Base-by-base conservation (phyloP, 1,140 invertebrate genomes). In the Batillaria attramentaria region DNA sequence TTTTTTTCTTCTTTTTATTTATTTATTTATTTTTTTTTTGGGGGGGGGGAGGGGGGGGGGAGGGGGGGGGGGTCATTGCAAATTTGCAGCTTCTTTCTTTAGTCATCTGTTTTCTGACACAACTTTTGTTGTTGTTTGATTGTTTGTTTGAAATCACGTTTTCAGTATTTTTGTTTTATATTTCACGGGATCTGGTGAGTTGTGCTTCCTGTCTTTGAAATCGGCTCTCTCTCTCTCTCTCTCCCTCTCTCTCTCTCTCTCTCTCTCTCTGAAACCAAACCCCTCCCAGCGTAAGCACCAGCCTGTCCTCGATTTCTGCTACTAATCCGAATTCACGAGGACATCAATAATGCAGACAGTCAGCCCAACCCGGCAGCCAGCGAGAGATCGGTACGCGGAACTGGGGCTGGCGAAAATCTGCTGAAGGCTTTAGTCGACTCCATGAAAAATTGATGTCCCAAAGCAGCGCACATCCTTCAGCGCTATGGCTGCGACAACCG, bases 391-490 rank as follows among this genome's bases (percentile, higher is more conserved):
- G 24, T 4, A 24, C 57, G 24, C 5, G 24, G 57, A 24, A n/a
- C n/a, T n/a, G n/a, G n/a, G n/a, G 31, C 20, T 60, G 24, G 24
- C 20, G 57, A 6, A 60, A 60, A 60, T 60, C 57, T 20, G 57
- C 57, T 60, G 24, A 6, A 4, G 57, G 57, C 24, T n/a, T 8
- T 60, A 8, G 57, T 60, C 31, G 24, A 4, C 24, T 39, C 16
- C 39, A 70, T 70, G 13, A 39, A 70, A 42, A 42, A 70, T 70
- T 70, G 35, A 70, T 70, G 68, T 42, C 68, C 37, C 37, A 35
- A 37, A 42, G 28, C 68, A 70, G 68, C 33, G 68, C 28, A 18
- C 37, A n/a, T 70, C 37, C 42, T 41, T 42, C 24, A 33, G 42
- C 35, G 41, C 37, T 39, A n/a, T 28, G 37, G 37, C 68, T 42